Evolutionary conservation across 2,888 invertebrate genomes (phyloP).

Genomic region (Metalampra italica): DNA sequence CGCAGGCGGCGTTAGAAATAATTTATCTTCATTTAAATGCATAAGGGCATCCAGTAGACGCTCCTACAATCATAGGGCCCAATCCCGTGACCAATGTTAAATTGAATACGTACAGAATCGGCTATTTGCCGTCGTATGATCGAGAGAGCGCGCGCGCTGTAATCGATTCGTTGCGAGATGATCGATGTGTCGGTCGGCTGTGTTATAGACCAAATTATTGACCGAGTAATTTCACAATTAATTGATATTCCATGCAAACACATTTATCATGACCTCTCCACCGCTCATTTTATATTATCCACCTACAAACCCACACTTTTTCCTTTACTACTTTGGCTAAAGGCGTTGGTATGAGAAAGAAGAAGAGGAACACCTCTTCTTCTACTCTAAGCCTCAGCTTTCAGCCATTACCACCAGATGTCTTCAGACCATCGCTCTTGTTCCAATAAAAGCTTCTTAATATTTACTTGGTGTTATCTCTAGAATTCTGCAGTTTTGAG

Average conservation of each 20-base stretch:
- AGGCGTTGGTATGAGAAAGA: no score
- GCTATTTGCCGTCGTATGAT: slow-evolving; percentile 52
- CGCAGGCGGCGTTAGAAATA: slow-evolving; percentile 26
- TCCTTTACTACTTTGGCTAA: no score
- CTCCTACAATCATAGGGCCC: slow-evolving; percentile 46
- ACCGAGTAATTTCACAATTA: slow-evolving; percentile 12
- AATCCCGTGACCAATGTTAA: slow-evolving; percentile 60
- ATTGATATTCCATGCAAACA: background rate
- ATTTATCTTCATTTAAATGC: slow-evolving; percentile 60
- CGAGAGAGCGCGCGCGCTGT: slow-evolving; percentile 34
- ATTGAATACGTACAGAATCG: slow-evolving; percentile 54
- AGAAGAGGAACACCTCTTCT: no score
- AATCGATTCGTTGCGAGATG: slow-evolving; percentile 55
- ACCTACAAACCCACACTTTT: no score
- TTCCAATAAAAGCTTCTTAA: no score
- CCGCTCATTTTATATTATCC: no score
- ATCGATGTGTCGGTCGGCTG: slow-evolving; percentile 34
- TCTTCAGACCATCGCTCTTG: no score
- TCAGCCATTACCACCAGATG: no score
- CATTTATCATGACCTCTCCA: no score
- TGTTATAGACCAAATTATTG: slow-evolving; percentile 9
- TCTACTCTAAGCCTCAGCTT: no score
- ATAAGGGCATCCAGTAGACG: slow-evolving; percentile 38
- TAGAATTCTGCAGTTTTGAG: no score
- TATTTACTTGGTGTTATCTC: no score